Evolutionary conservation across 2,797 vertebrate species (phyloP), one percentile per base, ranked within the genome.

Genomic region (Sebastes glaucus): DNA sequence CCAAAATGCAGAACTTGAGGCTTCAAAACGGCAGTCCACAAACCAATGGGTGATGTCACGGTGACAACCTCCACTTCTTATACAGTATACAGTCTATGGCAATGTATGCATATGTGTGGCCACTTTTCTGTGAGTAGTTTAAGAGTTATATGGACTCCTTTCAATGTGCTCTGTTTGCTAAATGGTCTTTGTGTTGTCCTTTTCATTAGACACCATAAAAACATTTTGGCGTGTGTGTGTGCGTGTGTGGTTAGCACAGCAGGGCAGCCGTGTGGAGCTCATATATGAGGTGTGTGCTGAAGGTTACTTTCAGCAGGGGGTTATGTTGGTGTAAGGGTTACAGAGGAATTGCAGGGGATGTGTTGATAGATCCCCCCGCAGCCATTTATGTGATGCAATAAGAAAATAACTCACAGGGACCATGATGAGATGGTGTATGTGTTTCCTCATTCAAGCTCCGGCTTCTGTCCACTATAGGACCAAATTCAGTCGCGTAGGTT

Each of bases 241-340:
- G 38, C 63, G 49, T 80, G 55, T 71, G 56, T 23, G 32, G 10
- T 74, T 27, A 61, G 59, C 49, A 52, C 11, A 14, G 55, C 56
- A 70, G 52, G 28, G 60, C 42, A 64, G 63, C 77, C 61, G 59
- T 33, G 35, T 28, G 33, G 22, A 74, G 67, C 57, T 76, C 59
- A 55, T 85, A 27, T 70, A 61, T 76, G 64, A 71, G 71, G 16
- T 71, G 11, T 75, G 60, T 74, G 71, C 28, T 83, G 80, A 91
- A 87, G 82, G 87, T 88, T 83, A 74, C 83, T 81, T 88, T 89
- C 88, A 86, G 80, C 81, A 59, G 66, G 81, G 81, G 80, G 60
- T 82, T 57, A 42, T 66, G 64, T 69, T 28, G 28, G 11, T 61
- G 14, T 76, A 28, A 49, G 33, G n/a, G 22, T 71, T 69, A 71